These are phyloP conservation scores for Trachelus iudaicus DNA, from an alignment of 2,888 invertebrate genomes.

Conservation along the genomic window DNA sequence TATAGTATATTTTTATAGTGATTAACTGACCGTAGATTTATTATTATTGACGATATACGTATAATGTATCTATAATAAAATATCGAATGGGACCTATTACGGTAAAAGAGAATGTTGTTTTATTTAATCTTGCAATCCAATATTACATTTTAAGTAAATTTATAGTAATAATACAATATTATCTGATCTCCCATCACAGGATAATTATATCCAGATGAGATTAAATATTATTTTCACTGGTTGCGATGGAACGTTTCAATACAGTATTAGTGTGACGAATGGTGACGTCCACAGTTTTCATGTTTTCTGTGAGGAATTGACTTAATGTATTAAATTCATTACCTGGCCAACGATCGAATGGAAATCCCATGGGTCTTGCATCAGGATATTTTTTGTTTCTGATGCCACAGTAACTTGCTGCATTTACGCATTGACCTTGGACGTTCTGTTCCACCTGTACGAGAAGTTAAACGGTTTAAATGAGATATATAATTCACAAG, in stretches of 20 bases:
- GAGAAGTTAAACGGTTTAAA: background rate
- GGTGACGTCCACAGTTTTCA: conserved; percentile 72
- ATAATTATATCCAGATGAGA: background rate
- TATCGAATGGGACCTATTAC: background rate
- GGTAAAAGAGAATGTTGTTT: background rate
- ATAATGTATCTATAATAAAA: background rate
- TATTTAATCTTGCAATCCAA: background rate
- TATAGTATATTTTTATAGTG: background rate
- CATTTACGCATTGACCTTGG: conserved; percentile 71
- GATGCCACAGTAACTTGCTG: conserved; percentile 82
- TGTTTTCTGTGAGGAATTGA: conserved; percentile 77
- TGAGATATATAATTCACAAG: background rate
- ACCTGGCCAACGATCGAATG: conserved; percentile 74
- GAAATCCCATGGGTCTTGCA: conserved; percentile 81
- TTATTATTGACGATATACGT: background rate
- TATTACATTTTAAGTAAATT: background rate
- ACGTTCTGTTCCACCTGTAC: conserved; percentile 25
- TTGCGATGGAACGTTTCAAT: conserved; percentile 1
- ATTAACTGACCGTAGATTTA: background rate
- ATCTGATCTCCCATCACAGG: background rate
- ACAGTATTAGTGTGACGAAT: conserved; percentile 71
- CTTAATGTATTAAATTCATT: conserved; percentile 68
- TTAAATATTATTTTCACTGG: background rate
- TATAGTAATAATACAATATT: background rate
- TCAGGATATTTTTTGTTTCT: conserved; percentile 81